Base-by-base conservation (phyloP, 2,113 vertebrate genomes). In the Sylvia atricapilla region DNA sequence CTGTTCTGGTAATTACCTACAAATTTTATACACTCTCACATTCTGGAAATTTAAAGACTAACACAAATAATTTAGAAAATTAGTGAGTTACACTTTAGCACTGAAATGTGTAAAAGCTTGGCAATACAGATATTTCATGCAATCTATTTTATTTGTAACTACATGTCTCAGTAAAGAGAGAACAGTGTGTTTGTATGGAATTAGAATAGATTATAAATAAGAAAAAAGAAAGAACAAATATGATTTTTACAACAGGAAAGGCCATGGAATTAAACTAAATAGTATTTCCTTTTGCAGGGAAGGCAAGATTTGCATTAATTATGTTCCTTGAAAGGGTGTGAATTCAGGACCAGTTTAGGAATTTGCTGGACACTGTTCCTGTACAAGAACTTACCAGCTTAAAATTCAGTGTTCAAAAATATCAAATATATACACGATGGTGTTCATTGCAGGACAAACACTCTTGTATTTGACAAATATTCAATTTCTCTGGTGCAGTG, bases 1-100 rank as follows among this genome's bases (percentile, higher is more conserved):
- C 98, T 20, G 33, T 98, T 84, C 97, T 98, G 98, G 99, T 99
- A 98, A 97, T 68, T 94, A 87, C 37, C 35, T 84, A 33, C 63
- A 46, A 84, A 59, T 84, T 88, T 92, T 49, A 33, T 88, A 69
- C 68, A 8, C 62, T 89, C 70, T 95, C 2, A 14, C 49, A 91
- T 76, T 49, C 43, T 81, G 73, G 37, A 76, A 58, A 64, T 92
- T 47, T 93, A 92, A 94, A 92, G 47, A 62, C 30, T 31, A 47
- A 33, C 5, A 66, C 8, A 15, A 87, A 15, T 16, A 39, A 49
- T 22, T 41, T 58, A 35, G 25, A 88, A 73, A 79, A 73, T 18
- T 14, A 76, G 33, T 66, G 33, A 13, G 76, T 25, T 49, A 20
- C 59, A 30, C 7, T 17, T 76, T 23, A 63, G 17, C 20, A 75